Conservation (phyloP, 2,888 invertebrate genomes). For the Pseudolycoriella hygida region DNA sequence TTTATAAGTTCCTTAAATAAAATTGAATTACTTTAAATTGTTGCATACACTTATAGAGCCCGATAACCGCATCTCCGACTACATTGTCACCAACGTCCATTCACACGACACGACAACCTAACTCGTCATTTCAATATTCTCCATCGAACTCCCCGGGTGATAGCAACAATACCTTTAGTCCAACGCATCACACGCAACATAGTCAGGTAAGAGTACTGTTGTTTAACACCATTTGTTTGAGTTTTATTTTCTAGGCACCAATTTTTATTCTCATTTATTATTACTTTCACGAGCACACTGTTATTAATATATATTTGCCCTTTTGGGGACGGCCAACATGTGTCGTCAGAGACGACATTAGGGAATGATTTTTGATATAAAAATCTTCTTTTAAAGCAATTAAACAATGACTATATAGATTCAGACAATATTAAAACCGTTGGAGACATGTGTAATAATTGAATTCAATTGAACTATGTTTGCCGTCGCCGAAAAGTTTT, state of each 20-base stretch:
- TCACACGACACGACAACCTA: slow-evolving; percentile 31
- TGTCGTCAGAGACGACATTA: too few species aligned
- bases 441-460: too few species aligned
- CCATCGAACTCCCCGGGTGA: slow-evolving; percentile 11
- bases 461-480: too few species aligned
- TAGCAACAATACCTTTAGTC: slow-evolving; percentile 12
- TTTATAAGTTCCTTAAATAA: too few species aligned
- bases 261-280: background rate
- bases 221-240: too few species aligned
- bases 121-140: slow-evolving; percentile 25
- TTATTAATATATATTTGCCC: background rate
- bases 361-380: too few species aligned
- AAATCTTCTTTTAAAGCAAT: too few species aligned
- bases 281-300: background rate
- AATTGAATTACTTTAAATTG: background rate
- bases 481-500: too few species aligned
- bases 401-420: too few species aligned
- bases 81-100: slow-evolving; percentile 50
- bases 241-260: slow-evolving; percentile 1
- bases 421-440: too few species aligned
- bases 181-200: slow-evolving; percentile 11
- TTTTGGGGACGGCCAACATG: too few species aligned
- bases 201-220: slow-evolving; percentile 9
- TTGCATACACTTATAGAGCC: slow-evolving; percentile 34
- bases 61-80: slow-evolving; percentile 50